Percentiles rank a stretch among this genome's conserved stretches.
These are phyloP conservation scores for Cryptomyrus ogoouensis DNA, from an alignment of 2,113 vertebrate species.

Conservation along the genomic window DNA sequence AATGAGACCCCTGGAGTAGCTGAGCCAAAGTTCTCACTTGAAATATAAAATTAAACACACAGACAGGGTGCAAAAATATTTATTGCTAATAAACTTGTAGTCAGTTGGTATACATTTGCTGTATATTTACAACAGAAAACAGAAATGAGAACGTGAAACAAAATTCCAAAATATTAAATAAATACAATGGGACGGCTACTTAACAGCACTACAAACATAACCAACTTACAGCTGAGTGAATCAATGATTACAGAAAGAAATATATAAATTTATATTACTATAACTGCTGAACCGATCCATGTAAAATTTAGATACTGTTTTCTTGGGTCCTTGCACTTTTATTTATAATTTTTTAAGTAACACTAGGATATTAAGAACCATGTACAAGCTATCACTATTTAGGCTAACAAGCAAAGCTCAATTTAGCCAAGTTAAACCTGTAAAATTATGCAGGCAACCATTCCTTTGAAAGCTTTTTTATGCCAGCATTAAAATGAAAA, in stretches of 20 bases:
- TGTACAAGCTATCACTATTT: slow-evolving; percentile 33
- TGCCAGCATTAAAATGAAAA: slow-evolving; percentile 32
- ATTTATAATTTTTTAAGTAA: slow-evolving; percentile 26
- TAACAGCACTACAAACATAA: slow-evolving; percentile 60
- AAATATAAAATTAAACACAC: background rate
- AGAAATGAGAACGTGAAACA: slow-evolving; percentile 63
- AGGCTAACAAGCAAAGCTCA: slow-evolving; percentile 33
- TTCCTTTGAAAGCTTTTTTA: slow-evolving; percentile 29
- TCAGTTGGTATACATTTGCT: slow-evolving; percentile 73
- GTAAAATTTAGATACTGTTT: slow-evolving; percentile 41
- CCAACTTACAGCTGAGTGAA: slow-evolving; percentile 50
- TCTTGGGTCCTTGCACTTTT: slow-evolving; percentile 21
- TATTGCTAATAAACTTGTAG: slow-evolving; percentile 79
- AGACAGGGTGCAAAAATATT: slow-evolving; percentile 80
- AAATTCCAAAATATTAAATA: slow-evolving; percentile 67
- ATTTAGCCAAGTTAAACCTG: slow-evolving; percentile 19
- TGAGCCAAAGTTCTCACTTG: background rate
- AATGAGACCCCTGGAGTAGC: background rate
- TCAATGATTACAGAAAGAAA: slow-evolving; percentile 47
- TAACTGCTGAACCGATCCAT: slow-evolving; percentile 42
- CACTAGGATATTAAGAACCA: slow-evolving; percentile 36
- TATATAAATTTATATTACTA: slow-evolving; percentile 54
- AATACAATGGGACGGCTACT: slow-evolving; percentile 68
- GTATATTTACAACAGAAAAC: slow-evolving; percentile 75
- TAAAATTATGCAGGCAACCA: slow-evolving; percentile 32